Evolutionary conservation across 2,888 invertebrate genomes (phyloP).

Genomic region (Drosophila antonietae): DNA sequence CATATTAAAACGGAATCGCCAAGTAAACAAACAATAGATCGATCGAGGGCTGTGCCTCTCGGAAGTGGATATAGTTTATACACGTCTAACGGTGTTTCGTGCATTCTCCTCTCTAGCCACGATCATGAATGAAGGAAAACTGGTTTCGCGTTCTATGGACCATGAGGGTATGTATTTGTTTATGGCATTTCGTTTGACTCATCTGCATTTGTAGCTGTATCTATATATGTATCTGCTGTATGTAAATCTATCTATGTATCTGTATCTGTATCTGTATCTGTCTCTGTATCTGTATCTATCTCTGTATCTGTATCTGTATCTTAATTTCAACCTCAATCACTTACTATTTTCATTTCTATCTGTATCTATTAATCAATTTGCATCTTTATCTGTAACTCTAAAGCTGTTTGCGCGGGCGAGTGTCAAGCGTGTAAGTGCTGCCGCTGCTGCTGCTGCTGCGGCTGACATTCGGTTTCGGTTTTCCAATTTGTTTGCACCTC

Average conservation of each 20-base stretch:
- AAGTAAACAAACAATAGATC: slow-evolving; percentile 29
- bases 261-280: background rate
- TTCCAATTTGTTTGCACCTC: slow-evolving; percentile 60
- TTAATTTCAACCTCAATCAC: background rate
- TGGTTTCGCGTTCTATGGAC: slow-evolving; percentile 55
- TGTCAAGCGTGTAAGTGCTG: slow-evolving; percentile 54
- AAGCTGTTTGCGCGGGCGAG: slow-evolving; percentile 57
- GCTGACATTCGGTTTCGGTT: slow-evolving; percentile 45
- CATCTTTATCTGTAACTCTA: slow-evolving; percentile 3
- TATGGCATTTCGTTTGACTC: background rate
- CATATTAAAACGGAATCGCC: slow-evolving; percentile 48
- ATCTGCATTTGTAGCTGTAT: background rate
- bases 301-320: slow-evolving; percentile 4
- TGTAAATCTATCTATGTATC: background rate
- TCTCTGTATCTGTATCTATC: background rate
- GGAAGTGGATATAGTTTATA: slow-evolving; percentile 68
- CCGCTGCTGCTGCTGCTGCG: slow-evolving; percentile 7
- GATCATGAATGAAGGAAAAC: slow-evolving; percentile 64
- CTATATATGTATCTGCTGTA: background rate
- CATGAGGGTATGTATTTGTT: slow-evolving; percentile 28
- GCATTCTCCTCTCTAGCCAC: slow-evolving; percentile 11
- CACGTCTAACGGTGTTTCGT: slow-evolving; percentile 69
- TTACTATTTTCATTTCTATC: background rate
- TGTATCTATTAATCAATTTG: slow-evolving; percentile 2
- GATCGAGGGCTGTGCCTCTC: slow-evolving; percentile 38